Conservation (phyloP, 2,797 vertebrate species). For the Lithobates pipiens region DNA sequence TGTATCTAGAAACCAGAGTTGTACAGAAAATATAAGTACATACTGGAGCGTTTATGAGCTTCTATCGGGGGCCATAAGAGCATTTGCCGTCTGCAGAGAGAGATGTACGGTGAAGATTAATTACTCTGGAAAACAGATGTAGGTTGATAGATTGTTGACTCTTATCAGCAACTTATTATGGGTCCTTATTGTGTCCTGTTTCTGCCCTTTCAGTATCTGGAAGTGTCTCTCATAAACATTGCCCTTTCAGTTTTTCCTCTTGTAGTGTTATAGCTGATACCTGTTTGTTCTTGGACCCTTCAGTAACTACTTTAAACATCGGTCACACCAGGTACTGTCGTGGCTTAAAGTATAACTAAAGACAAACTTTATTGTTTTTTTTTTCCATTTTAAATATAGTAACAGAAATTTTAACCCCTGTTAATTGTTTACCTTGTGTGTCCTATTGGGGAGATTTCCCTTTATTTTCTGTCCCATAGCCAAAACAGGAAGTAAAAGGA, state of each 20-base stretch:
- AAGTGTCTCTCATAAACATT: conserved; percentile 19
- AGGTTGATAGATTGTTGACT: conserved; percentile 52
- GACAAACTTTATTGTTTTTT: too few species aligned
- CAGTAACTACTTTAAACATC: not conserved
- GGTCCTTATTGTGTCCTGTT: conserved; percentile 34
- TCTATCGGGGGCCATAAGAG: conserved; percentile 39
- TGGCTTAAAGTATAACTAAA: too few species aligned
- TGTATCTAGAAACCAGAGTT: conserved; percentile 65
- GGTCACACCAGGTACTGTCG: conserved; percentile 13
- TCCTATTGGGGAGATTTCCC: too few species aligned
- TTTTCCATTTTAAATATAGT: too few species aligned
- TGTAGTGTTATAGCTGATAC: not conserved
- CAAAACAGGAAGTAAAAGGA: too few species aligned
- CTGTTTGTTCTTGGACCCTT: not conserved
- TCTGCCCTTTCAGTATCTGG: conserved; percentile 24
- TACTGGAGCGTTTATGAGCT: conserved; percentile 35
- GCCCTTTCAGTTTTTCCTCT: not conserved
- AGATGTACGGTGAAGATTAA: conserved; percentile 38
- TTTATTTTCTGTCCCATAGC: too few species aligned
- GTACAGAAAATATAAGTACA: conserved; percentile 61
- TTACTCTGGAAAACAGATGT: conserved; percentile 56
- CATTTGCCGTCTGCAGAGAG: conserved; percentile 42
- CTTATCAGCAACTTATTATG: conserved; percentile 47
- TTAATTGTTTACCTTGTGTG: too few species aligned
- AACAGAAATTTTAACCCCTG: too few species aligned